These are phyloP conservation scores for Drosophila nr. perissopoda DNA, from an alignment of 2,888 invertebrate species.

Conservation along the genomic window DNA sequence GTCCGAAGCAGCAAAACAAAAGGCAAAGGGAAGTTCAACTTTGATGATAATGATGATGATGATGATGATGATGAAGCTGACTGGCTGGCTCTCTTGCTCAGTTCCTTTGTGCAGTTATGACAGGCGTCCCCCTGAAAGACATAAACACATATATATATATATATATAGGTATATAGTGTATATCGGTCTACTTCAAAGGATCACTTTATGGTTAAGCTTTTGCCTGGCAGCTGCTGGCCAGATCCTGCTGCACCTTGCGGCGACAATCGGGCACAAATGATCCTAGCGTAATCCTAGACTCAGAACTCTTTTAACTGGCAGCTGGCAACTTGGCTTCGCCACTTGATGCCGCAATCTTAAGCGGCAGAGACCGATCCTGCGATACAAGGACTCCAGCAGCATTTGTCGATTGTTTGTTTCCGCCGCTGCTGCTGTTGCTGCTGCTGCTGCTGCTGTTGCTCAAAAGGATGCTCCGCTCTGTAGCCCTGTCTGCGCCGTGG, in stretches of 20 bases:
- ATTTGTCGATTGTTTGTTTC: slow-evolving; percentile 73
- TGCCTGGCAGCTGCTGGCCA: slow-evolving; percentile 32
- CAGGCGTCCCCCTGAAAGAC: slow-evolving; percentile 78
- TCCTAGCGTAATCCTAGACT: slow-evolving; percentile 49
- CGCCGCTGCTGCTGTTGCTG: slow-evolving; percentile 35
- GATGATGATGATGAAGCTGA: slow-evolving; percentile 30
- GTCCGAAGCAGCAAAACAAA: slow-evolving; percentile 35
- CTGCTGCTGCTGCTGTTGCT: slow-evolving; percentile 16
- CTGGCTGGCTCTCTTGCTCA: slow-evolving; percentile 19
- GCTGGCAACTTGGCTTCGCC: slow-evolving; percentile 70
- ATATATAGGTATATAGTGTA: neutral
- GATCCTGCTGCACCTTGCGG: slow-evolving; percentile 31
- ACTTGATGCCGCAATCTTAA: slow-evolving; percentile 58
- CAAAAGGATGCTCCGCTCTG: slow-evolving; percentile 37
- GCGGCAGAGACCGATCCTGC: slow-evolving; percentile 17
- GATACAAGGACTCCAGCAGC: slow-evolving; percentile 12
- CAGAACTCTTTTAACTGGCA: slow-evolving; percentile 41
- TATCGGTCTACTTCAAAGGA: slow-evolving; percentile 46
- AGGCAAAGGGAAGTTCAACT: slow-evolving; percentile 55
- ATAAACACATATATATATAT: neutral
- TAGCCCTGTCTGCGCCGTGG: slow-evolving; percentile 42
- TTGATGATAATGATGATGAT: neutral
- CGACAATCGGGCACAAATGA: slow-evolving; percentile 36
- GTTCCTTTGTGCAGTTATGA: slow-evolving; percentile 80
- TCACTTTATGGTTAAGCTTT: slow-evolving; percentile 38